These are phyloP conservation scores for Galaxea fascicularis DNA, from an alignment of 92 coral and sea anemone species.

Conservation along the genomic window DNA sequence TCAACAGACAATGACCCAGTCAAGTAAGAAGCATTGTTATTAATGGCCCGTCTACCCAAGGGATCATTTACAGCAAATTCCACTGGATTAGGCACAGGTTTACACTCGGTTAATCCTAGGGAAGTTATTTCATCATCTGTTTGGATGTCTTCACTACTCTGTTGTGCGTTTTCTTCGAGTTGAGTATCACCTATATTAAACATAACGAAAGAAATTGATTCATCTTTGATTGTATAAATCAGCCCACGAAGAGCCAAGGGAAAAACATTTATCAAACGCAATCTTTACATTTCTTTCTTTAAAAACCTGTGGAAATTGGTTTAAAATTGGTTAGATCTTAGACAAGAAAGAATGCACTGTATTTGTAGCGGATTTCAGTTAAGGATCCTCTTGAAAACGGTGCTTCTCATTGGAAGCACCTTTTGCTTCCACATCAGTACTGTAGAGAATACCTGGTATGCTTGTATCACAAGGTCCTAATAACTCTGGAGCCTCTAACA, in stretches of 20 bases:
- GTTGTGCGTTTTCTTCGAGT: slow-evolving; percentile 32
- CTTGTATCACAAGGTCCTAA: slow-evolving; percentile 84
- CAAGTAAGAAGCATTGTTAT: slow-evolving; percentile 5
- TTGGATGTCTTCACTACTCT: slow-evolving; percentile 37
- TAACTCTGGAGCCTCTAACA: slow-evolving; percentile 86
- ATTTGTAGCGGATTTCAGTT: no score
- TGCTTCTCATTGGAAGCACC: no score
- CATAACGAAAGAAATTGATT: background rate
- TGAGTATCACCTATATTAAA: slow-evolving; percentile 32
- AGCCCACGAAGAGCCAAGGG: no score
- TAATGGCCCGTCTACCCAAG: slow-evolving; percentile 27
- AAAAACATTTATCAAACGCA: no score
- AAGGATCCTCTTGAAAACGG: background rate
- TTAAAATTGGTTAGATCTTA: background rate
- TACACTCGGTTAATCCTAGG: slow-evolving; percentile 84
- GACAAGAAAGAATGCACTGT: background rate
- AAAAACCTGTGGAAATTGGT: no score
- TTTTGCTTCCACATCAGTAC: no score
- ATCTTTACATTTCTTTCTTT: no score
- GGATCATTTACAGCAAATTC: slow-evolving; percentile 73
- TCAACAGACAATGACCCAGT: slow-evolving; percentile 21
- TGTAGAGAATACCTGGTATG: background rate
- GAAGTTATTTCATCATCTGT: slow-evolving; percentile 66
- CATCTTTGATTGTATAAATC: no score
- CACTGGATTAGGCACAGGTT: slow-evolving; percentile 70